Evolutionary conservation across 2,113 vertebrate genomes (phyloP), one percentile per base, ranked within the genome.

Genomic region (Fukomys damarensis): DNA sequence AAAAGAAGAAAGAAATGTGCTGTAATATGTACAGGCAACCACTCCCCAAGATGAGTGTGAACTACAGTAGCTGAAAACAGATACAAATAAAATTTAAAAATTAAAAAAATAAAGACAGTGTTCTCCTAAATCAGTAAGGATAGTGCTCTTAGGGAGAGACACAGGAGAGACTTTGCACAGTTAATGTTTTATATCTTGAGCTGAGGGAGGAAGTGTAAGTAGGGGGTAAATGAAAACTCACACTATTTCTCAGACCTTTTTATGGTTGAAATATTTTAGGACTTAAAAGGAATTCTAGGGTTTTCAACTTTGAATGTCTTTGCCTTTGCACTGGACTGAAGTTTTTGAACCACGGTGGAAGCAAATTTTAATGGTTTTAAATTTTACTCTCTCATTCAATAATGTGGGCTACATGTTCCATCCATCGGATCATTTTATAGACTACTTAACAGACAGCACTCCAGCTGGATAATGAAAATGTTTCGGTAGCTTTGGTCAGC

Each of bases 101-200:
- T n/a, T n/a, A 8, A n/a, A n/a, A 72, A 46, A 28, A 24, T 94
- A 6, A 84, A 56, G 63, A 22, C 17, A 77, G 28, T 63, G 17
- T 70, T 72, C 66, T 68, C 32, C 9, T 59, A 5, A 84, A 65
- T 10, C 66, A 74, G 14, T 65, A 70, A 92, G 68, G 32, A 43
- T 38, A 52, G 28, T 70, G 28, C 7, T 74, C 30, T 84, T 46
- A 86, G 28, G 41, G 52, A 90, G 28, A n/a, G 54, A 24, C 35
- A 65, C 0, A 2, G 12, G 32, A 16, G 32, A 35, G 13, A 66
- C 22, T 91, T 85, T 72, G 68, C 1, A 49, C 24, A 58, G 43
- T 35, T 58, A 58, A 92, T 92, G 28, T 86, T 86, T 91, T 86
- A 79, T 79, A 86, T 96, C 83, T 84, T 95, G 89, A 74, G 79